phyloP scores from a whole-genome alignment of 30 jellyfish, hydroid and myxozoan species.

The Clytia hemisphaerica region DNA sequence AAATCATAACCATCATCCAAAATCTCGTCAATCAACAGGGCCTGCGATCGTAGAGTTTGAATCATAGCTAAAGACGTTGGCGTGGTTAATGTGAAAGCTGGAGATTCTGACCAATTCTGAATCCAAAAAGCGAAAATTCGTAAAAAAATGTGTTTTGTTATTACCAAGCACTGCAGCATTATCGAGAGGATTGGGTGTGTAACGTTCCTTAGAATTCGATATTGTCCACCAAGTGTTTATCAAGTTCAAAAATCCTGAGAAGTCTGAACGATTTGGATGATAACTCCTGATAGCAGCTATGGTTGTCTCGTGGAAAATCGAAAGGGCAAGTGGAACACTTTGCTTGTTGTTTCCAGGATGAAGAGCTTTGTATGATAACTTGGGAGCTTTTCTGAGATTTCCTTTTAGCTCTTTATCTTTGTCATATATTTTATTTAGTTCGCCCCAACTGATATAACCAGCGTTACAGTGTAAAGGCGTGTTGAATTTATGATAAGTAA shows the following conservation, averaged over 20 bases:
- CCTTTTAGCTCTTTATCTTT: background rate
- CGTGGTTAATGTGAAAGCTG: background rate
- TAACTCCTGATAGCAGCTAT: background rate
- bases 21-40: constrained; percentile 8
- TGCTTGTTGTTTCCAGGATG: constrained; percentile 32
- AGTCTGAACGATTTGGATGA: constrained; percentile 2
- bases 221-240: constrained; percentile 2
- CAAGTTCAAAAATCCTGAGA: background rate
- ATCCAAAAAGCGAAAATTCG: constrained; percentile 1
- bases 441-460: constrained; percentile 3
- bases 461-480: background rate
- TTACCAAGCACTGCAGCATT: background rate
- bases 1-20: constrained; percentile 1
- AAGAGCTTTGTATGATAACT: constrained; percentile 2
- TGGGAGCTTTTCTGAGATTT: constrained; percentile 8
- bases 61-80: constrained; percentile 6
- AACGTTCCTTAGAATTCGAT: background rate
- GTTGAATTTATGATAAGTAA: background rate
- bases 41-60: background rate
- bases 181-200: background rate
- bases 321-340: constrained; percentile 5
- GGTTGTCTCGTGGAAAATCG: constrained; percentile 21
- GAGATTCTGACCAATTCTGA: background rate
- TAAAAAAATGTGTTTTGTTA: background rate
- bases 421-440: background rate